Base-by-base conservation (phyloP, 2,888 invertebrate species). In the Drosophila affinis region DNA sequence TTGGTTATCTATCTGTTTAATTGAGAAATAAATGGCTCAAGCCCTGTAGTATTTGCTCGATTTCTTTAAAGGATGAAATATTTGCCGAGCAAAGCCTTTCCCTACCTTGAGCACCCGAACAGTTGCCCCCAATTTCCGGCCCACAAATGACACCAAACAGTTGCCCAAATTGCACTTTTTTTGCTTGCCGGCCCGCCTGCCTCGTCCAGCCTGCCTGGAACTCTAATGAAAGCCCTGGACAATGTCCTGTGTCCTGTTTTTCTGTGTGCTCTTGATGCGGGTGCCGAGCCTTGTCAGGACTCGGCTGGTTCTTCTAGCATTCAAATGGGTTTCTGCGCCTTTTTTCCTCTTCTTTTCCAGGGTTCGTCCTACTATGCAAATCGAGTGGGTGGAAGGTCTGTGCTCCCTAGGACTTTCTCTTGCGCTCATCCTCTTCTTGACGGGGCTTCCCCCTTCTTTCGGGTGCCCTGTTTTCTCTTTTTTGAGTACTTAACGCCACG, bases 401-500 rank as follows among this genome's bases (percentile, higher is more conserved):
- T 24, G 55, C 32, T 17, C 32, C 60, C 32, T 32, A 17, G 29
- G 29, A 52, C 29, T 32, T 18, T 32, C 49, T 9, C 9, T 14
- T 27, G 9, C 6, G 7, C 12, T 10, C 45, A 39, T 39, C 39
- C 39, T 14, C 14, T 39, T n/a, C 45, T 12, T 7, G n/a, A 0
- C 24, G 46, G 52, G 10, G 56, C 17, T 67, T 46, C 57, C 18
- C 49, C 39, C 24, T 44, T 54, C 54, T 24, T 47, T 69, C 21
- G 44, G 32, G 32, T 47, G 32, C 32, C 24, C 6, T 52, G 75
- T 39, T 14, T 51, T 45, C 32, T 54, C 46, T 18, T 56, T 45
- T 51, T 59, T 52, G 56, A 82, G 80, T 82, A 85, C 86, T 82
- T 85, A 82, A 78, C 75, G 81, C 83, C 83, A 82, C 83, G 77